A percentile compares a stretch with the other conserved stretches of the same genome.
phyloP scores from a whole-genome alignment of 2,797 vertebrate species.

The Cygnus olor region DNA sequence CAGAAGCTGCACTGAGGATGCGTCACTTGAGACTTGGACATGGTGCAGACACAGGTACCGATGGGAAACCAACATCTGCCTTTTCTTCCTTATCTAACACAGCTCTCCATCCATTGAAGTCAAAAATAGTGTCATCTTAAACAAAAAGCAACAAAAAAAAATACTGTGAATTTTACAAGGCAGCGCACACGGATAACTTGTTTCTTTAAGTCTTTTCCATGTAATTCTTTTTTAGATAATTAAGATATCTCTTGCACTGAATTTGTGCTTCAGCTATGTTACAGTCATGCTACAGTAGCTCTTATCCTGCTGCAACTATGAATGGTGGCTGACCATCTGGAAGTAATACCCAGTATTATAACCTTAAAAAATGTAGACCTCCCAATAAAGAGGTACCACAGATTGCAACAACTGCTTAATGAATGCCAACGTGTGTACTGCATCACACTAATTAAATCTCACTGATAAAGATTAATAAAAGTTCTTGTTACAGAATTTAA shows the following conservation, averaged over 20 bases:
- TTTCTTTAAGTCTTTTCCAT: slow-evolving; percentile 52
- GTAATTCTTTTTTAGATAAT: slow-evolving; percentile 44
- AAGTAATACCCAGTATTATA: slow-evolving; percentile 58
- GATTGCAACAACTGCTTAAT: slow-evolving; percentile 33
- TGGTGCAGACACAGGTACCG: not conserved
- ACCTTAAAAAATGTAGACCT: slow-evolving; percentile 51
- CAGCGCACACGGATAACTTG: not conserved
- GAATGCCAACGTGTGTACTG: not conserved
- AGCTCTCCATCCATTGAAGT: not conserved
- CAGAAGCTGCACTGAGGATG: fast-evolving
- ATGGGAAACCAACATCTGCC: not conserved
- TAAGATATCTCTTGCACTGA: slow-evolving; percentile 30
- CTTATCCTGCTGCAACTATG: slow-evolving; percentile 4
- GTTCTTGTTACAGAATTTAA: not conserved
- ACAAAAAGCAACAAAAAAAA: not conserved
- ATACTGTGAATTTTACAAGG: slow-evolving; percentile 41
- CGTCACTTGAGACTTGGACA: not conserved
- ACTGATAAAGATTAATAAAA: not conserved
- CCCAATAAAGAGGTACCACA: slow-evolving; percentile 44
- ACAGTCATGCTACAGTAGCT: not conserved
- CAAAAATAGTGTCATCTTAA: not conserved
- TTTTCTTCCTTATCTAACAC: not conserved
- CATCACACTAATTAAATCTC: not conserved
- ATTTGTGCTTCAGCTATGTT: slow-evolving; percentile 49
- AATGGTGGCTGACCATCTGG: slow-evolving; percentile 59